Conservation (phyloP, 2,113 vertebrate species). For the Grammomys surdaster region DNA sequence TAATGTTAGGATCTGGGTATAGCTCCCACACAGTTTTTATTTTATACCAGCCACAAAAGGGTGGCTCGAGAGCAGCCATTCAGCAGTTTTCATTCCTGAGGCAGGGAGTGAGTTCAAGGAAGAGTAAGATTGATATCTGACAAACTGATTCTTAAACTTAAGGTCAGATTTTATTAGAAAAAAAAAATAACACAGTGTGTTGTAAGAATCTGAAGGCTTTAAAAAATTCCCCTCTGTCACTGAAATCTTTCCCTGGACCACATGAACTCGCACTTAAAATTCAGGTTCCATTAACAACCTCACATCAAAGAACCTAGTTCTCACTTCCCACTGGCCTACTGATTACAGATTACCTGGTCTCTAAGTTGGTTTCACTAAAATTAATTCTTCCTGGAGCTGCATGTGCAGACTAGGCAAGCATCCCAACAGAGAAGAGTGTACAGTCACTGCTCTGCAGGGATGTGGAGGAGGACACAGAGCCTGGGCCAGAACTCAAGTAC, state of each 20-base stretch:
- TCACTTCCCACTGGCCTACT: background rate
- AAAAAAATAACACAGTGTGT: slow-evolving; percentile 5
- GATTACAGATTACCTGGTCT: background rate
- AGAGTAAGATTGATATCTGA: slow-evolving; percentile 28
- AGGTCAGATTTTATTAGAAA: slow-evolving; percentile 56
- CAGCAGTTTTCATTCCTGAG: background rate
- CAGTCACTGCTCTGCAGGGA: background rate
- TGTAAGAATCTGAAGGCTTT: slow-evolving; percentile 46
- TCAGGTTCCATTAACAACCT: slow-evolving; percentile 18
- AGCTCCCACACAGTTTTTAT: background rate
- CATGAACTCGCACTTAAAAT: slow-evolving; percentile 28
- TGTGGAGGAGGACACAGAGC: background rate
- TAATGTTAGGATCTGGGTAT: background rate
- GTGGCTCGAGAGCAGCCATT: background rate
- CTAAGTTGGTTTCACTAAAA: background rate
- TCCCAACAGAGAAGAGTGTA: background rate
- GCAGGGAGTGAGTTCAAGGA: background rate
- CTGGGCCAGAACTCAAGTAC: background rate
- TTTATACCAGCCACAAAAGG: background rate
- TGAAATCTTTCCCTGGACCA: slow-evolving; percentile 23
- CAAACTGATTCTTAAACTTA: slow-evolving; percentile 62
- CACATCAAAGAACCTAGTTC: background rate
- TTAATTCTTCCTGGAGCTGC: background rate
- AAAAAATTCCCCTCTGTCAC: background rate
- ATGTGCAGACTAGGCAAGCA: background rate